Evolutionary conservation across 2,888 invertebrate genomes (phyloP).

Genomic region (Ommatoiulus sabulosus): DNA sequence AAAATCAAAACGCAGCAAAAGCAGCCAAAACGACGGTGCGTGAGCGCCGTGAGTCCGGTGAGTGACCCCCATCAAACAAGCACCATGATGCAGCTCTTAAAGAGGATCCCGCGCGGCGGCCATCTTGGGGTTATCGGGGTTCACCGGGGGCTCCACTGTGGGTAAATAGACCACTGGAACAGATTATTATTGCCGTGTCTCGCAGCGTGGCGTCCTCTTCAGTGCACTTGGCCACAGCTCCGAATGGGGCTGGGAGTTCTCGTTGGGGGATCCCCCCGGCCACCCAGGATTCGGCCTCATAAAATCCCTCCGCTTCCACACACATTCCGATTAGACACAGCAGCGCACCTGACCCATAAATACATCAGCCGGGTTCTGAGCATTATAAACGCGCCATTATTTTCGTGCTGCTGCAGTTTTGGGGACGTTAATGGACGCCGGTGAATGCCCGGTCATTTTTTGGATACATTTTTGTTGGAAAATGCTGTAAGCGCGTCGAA

Average conservation of each 20-base stretch:
- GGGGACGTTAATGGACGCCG: background rate
- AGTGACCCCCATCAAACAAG: background rate
- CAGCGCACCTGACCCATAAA: slow-evolving; percentile 40
- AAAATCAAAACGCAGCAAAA: background rate
- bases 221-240: background rate
- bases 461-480: background rate
- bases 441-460: background rate
- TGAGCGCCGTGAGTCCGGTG: slow-evolving; percentile 29
- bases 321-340: slow-evolving; percentile 20
- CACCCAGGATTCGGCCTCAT: slow-evolving; percentile 17
- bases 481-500: background rate
- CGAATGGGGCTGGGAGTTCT: slow-evolving; percentile 22
- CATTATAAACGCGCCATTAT: background rate
- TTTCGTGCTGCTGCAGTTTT: background rate
- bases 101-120: slow-evolving; percentile 7
- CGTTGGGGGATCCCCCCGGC: slow-evolving; percentile 30
- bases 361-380: background rate
- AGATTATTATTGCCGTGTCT: slow-evolving; percentile 22
- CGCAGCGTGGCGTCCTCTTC: slow-evolving; percentile 1
- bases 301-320: background rate
- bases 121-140: slow-evolving; percentile 31
- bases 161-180: slow-evolving; percentile 43
- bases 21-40: background rate
- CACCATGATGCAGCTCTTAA: background rate
- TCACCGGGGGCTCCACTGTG: slow-evolving; percentile 40